Base-by-base conservation (phyloP, 2,797 vertebrate genomes). In the Notoglanidium macrostoma region DNA sequence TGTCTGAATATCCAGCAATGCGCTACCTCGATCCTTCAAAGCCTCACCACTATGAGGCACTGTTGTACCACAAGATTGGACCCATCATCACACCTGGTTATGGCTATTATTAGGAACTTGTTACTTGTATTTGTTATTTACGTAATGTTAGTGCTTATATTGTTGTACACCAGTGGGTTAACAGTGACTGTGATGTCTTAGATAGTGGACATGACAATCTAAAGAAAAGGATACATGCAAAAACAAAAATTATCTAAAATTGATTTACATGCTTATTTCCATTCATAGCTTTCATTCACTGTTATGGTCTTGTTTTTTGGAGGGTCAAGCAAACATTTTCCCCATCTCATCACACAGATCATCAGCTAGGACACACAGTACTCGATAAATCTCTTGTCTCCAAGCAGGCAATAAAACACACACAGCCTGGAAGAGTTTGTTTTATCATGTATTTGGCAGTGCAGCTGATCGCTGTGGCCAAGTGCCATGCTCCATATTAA, bases 391-490 rank as follows among this genome's bases (percentile, higher is more conserved):
- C 85, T 78, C 82, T 88, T 40, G 80, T 74, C 46, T 74, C 57
- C 84, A 51, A 68, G 78, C 49, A 87, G 76, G 72, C 83, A 81
- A 84, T 73, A 65, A 85, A 90, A 91, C 91, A 91, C 91, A 78
- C 79, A 77, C 61, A 90, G 92, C 91, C 87, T 85, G 87, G 79
- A 86, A 87, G 82, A 83, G 90, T 89, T 93, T 90, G 92, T 88
- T 70, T 55, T 90, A 91, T 94, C 95, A 94, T 93, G 91, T 92
- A 90, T 94, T 92, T 93, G 94, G 94, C 93, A 90, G 91, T 87
- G 91, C 85, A 59, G 86, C 89, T 89, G 92, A 92, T 89, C 91
- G 89, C 84, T 83, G 89, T 87, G 90, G 85, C 89, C 88, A 82
- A 85, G 91, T 92, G 91, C 93, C 94, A 90, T 29, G 54, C 90